Evolutionary conservation across 1,140 invertebrate species (phyloP).

Genomic region (Neoseiulus cucumeris): DNA sequence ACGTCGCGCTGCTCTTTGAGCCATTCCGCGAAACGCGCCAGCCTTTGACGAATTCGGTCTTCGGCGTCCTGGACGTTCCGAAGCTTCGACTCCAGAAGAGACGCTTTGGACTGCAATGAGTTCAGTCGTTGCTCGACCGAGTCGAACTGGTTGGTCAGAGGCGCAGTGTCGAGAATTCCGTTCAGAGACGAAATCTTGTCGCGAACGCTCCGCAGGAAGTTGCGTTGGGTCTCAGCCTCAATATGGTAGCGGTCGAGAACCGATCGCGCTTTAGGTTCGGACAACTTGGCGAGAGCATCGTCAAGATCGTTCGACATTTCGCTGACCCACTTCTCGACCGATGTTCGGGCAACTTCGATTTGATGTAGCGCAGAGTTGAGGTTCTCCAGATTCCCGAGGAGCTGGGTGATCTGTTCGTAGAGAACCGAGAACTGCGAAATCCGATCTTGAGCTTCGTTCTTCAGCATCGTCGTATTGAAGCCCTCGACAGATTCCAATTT

Average conservation of each 20-base stretch:
- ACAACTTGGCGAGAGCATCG: neutral
- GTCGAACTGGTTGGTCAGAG: slow-evolving; percentile 4
- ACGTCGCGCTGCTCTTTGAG: slow-evolving; percentile 37
- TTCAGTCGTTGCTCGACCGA: slow-evolving; percentile 32
- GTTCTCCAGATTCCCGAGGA: slow-evolving; percentile 46
- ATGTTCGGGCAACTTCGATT: neutral
- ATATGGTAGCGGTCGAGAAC: slow-evolving; percentile 6
- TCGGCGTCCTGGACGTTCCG: slow-evolving; percentile 49
- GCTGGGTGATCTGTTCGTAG: slow-evolving; percentile 4
- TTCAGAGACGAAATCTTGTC: slow-evolving; percentile 44
- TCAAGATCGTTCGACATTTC: slow-evolving; percentile 7
- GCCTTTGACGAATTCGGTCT: slow-evolving; percentile 44
- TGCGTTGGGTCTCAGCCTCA: neutral
- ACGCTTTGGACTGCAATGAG: slow-evolving; percentile 50
- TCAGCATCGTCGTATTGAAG: neutral
- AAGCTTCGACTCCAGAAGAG: slow-evolving; percentile 52
- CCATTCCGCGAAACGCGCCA: slow-evolving; percentile 34
- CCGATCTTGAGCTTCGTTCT: neutral
- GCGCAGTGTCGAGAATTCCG: slow-evolving; percentile 38
- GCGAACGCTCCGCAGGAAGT: slow-evolving; percentile 18
- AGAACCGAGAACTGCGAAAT: neutral
- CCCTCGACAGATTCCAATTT: neutral
- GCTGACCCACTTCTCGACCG: neutral
- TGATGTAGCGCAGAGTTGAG: slow-evolving; percentile 39
- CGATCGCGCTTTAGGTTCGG: neutral